Conservation (phyloP, 2,888 invertebrate genomes). For the Tinea semifulvella region DNA sequence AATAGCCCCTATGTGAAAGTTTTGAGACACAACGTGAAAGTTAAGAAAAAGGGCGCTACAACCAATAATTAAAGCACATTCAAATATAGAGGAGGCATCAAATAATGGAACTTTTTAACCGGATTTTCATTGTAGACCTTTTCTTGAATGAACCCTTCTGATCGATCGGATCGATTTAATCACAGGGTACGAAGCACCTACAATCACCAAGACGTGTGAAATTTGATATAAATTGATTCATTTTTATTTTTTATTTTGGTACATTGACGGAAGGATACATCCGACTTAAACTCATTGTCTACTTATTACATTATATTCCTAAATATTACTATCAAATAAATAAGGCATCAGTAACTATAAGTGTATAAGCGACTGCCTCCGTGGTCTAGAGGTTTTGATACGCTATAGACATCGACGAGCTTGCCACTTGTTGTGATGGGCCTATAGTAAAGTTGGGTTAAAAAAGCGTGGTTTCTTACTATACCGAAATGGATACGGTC, state of each 20-base stretch:
- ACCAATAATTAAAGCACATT: slow-evolving; percentile 66
- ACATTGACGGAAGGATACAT: not conserved
- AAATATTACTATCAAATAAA: not conserved
- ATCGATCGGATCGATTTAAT: slow-evolving; percentile 62
- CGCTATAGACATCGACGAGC: no score
- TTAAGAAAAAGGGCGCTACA: slow-evolving; percentile 43
- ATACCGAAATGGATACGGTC: no score
- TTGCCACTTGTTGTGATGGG: no score
- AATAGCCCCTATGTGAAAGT: slow-evolving; percentile 17
- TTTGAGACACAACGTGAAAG: slow-evolving; percentile 32
- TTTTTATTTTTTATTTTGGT: not conserved
- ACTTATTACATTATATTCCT: no score
- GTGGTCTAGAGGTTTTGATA: no score
- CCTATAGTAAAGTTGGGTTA: no score
- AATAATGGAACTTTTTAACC: slow-evolving; percentile 61
- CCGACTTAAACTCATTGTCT: no score
- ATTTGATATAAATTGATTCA: slow-evolving; percentile 9
- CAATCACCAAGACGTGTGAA: slow-evolving; percentile 10
- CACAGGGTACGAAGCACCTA: slow-evolving; percentile 46
- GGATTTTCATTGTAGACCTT: slow-evolving; percentile 61
- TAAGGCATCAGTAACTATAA: no score
- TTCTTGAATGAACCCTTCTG: slow-evolving; percentile 51
- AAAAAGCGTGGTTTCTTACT: no score
- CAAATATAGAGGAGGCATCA: slow-evolving; percentile 62
- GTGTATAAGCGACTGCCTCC: no score